Evolutionary conservation across 2,888 invertebrate genomes (phyloP).

Genomic region (Hydropsyche betteni): DNA sequence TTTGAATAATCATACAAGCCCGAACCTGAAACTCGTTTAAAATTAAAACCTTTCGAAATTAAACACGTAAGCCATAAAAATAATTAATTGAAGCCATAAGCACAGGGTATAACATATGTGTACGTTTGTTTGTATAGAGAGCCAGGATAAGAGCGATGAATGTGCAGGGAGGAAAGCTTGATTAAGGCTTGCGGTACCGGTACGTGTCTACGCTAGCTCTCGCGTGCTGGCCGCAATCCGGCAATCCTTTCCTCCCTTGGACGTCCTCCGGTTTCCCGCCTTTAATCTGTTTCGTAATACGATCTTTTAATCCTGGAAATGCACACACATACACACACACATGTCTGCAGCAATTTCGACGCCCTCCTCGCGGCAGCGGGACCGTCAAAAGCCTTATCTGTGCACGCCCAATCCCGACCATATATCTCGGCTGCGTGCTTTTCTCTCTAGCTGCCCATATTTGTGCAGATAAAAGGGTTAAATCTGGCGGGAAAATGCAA

Average conservation of each 20-base stretch:
- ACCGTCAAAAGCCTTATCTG: conserved; percentile 41
- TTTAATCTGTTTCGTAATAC: conserved; percentile 51
- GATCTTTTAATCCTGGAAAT: conserved; percentile 51
- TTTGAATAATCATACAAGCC: too few relatives aligned
- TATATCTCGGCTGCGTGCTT: conserved; percentile 35
- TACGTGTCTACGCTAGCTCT: conserved; percentile 1
- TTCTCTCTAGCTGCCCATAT: conserved; percentile 40
- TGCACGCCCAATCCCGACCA: conserved; percentile 45
- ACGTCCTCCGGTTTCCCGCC: conserved; percentile 40
- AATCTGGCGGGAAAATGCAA: conserved; percentile 36
- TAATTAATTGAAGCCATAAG: too few relatives aligned
- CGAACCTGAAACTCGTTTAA: too few relatives aligned
- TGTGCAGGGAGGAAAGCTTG: conserved; percentile 23
- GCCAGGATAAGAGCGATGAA: conserved; percentile 12
- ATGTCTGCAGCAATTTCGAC: conserved; percentile 47
- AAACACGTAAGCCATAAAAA: too few relatives aligned
- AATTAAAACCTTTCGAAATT: too few relatives aligned
- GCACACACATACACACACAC: conserved; percentile 46
- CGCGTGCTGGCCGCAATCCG: conserved; percentile 12
- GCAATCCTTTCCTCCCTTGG: conserved; percentile 24
- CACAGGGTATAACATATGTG: too few relatives aligned
- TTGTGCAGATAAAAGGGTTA: conserved; percentile 45
- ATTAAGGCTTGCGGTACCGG: conserved; percentile 26
- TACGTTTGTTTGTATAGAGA: too few relatives aligned
- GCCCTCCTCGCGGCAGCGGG: not conserved